A percentile compares a stretch with the other conserved stretches of the same genome.
These are phyloP conservation scores for Cyprinella venusta DNA, from an alignment of 2,797 vertebrate species.

Conservation along the genomic window DNA sequence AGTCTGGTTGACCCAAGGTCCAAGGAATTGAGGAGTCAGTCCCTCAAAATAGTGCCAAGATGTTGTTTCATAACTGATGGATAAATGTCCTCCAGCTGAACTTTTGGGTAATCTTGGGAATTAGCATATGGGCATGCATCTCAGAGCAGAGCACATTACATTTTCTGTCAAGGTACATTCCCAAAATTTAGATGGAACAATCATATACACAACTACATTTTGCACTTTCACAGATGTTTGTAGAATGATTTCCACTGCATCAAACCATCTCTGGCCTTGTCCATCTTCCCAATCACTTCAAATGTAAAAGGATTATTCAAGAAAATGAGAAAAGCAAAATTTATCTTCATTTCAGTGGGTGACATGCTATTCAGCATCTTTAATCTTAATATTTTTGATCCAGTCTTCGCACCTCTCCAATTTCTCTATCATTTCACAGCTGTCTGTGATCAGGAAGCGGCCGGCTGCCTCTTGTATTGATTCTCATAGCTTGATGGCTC, in stretches of 20 bases:
- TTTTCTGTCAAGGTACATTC: not conserved
- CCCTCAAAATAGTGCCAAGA: not conserved
- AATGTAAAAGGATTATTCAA: constrained; percentile 9
- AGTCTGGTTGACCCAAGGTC: not conserved
- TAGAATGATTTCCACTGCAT: not conserved
- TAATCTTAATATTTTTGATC: constrained; percentile 48
- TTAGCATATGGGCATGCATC: not conserved
- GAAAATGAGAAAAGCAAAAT: constrained; percentile 38
- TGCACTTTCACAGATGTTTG: not conserved
- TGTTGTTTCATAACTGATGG: constrained; percentile 1
- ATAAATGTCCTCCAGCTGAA: constrained; percentile 2
- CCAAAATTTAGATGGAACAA: not conserved
- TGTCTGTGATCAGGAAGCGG: constrained; percentile 35
- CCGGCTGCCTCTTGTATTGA: constrained; percentile 36
- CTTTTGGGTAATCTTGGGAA: constrained; percentile 7
- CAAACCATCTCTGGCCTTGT: constrained; percentile 11
- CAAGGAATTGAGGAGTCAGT: not conserved
- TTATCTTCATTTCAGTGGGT: constrained; percentile 34
- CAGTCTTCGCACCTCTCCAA: constrained; percentile 35
- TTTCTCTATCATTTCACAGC: constrained; percentile 47
- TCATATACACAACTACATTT: not conserved
- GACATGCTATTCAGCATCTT: constrained; percentile 31
- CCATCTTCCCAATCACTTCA: constrained; percentile 18
- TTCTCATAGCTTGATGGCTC: constrained; percentile 49
- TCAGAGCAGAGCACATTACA: not conserved